A percentile compares a stretch with the other conserved stretches of the same genome.
Evolutionary conservation across 2,113 vertebrate species (phyloP).

Genomic region (Pelusios castaneus): DNA sequence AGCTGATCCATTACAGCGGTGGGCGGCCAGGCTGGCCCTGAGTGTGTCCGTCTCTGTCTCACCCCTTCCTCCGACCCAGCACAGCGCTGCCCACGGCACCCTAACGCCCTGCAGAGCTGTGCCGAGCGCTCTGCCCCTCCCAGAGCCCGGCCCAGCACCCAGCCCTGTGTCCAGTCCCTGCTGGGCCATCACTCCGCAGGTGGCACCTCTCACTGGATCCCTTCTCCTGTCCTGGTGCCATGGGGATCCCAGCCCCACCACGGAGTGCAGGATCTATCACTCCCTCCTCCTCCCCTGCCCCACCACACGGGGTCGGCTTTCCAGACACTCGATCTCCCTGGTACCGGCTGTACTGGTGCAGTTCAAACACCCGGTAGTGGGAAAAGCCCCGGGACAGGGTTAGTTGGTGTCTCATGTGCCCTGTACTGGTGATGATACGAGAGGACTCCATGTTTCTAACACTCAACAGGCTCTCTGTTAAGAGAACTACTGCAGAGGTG

Average conservation of each 20-base stretch:
- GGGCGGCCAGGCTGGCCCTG: no score
- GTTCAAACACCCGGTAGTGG: neutral
- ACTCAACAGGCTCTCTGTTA: no score
- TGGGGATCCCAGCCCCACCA: no score
- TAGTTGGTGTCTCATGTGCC: no score
- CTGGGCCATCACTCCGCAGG: neutral
- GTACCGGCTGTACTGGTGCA: neutral
- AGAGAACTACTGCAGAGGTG: no score
- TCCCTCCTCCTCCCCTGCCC: accelerated
- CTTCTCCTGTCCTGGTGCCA: neutral
- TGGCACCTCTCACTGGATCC: neutral
- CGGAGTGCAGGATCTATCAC: neutral
- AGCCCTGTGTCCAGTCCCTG: neutral
- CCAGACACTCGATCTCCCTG: neutral
- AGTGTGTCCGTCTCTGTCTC: neutral
- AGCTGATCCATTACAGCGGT: neutral
- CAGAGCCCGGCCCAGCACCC: neutral
- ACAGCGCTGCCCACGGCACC: neutral
- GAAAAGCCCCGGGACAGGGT: neutral
- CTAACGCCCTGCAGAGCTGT: neutral
- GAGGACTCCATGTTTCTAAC: no score
- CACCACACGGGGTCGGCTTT: neutral
- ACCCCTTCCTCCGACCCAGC: neutral
- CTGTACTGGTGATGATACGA: no score
- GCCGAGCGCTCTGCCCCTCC: neutral